Evolutionary conservation across 2,113 vertebrate species (phyloP), one percentile per base, ranked within the genome.

Genomic region (Alethe diademata): DNA sequence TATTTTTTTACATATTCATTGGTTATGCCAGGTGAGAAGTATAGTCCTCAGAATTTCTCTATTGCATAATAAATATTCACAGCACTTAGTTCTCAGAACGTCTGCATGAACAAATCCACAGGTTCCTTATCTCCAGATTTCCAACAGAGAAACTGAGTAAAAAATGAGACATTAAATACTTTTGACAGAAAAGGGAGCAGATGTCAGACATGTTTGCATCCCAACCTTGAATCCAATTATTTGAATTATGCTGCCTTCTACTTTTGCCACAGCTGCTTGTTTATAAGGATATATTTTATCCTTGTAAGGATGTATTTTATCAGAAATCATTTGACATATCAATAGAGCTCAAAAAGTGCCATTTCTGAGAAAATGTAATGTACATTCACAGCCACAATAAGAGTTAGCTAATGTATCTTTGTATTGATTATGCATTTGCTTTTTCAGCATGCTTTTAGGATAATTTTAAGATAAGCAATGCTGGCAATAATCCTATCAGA

Each of bases 281-380:
- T 94, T 90, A 57, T 93, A 43, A 91, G 76, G 56, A 24, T 79
- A 35, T 24, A 81, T 95, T 85, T 82, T 72, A 58, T 76, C 78
- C 47, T 93, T 88, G 65, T 94, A 47, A 91, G 76, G 56, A 22
- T 76, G 35, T 24, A 81, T 95, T 85, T 82, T 72, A 58, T 76
- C 78, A 93, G 57, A 95, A 89, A 89, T 91, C 45, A 93, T 87
- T 89, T 95, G 97, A 94, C 87, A 88, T 95, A 95, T 95, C 94
- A 97, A 96, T 97, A 97, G 96, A 96, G 64, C 90, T 96, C 35
- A 60, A 97, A 98, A 97, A 97, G 96, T 98, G 89, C 93, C 94
- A 88, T 97, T 97, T 98, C 97, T 97, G 79, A 96, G 96, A 96
- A 97, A 98, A 93, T 17, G 13, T 93, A 92, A 95, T 93, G 92